These are phyloP conservation scores for Paedocypris micromegethes DNA, from an alignment of 2,797 vertebrate genomes.

Conservation along the genomic window DNA sequence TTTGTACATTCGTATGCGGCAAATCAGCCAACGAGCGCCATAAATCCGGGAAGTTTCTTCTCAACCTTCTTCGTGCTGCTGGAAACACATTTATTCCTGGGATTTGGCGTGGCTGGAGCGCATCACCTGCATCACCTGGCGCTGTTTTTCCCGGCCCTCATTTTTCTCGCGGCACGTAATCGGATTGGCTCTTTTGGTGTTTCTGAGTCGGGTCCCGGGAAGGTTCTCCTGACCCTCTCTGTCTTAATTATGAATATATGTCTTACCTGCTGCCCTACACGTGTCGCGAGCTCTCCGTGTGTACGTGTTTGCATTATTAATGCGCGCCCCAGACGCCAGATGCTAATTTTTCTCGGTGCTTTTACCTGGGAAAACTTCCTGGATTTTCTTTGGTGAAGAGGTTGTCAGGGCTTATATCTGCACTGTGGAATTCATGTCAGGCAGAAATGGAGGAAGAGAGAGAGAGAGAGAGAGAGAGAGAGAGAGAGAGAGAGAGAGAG, in stretches of 20 bases:
- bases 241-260: conserved; percentile 23
- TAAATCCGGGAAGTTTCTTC: too few relatives aligned
- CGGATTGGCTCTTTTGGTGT: conserved; percentile 22
- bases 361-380: conserved; percentile 72
- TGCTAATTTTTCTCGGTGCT: conserved; percentile 86
- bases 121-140: too few relatives aligned
- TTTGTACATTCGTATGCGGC: conserved; percentile 15
- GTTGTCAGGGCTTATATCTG: conserved; percentile 23
- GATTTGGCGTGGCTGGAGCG: too few relatives aligned
- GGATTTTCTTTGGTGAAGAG: conserved; percentile 17
- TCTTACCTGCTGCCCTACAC: conserved; percentile 19
- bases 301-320: conserved; percentile 84
- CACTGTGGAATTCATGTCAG: conserved; percentile 17
- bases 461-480: not conserved
- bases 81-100: too few relatives aligned
- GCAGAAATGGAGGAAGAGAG: conserved; percentile 1
- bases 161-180: conserved; percentile 29
- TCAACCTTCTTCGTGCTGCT: too few relatives aligned
- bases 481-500: not conserved
- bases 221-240: conserved; percentile 9
- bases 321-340: conserved; percentile 86
- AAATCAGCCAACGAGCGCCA: too few relatives aligned
- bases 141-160: not conserved
- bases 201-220: conserved; percentile 27
- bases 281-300: conserved; percentile 56